Conservation (phyloP, 1,140 invertebrate species). For the Drosophila eugracilis region DNA sequence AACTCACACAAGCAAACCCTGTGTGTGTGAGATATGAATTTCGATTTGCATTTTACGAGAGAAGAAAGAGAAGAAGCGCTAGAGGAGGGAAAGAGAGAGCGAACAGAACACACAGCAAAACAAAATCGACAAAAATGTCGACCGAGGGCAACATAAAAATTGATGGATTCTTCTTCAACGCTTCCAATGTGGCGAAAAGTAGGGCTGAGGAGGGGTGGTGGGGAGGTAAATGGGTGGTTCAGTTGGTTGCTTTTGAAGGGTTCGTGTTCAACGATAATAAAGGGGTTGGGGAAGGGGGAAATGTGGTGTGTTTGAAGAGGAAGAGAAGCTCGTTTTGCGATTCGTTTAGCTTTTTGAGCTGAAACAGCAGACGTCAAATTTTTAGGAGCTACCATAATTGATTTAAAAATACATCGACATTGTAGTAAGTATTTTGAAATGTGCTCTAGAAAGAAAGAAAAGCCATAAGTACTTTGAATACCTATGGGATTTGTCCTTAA, state of each 20-base stretch:
- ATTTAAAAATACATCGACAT: neutral
- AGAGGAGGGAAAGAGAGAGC: neutral
- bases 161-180: conserved; percentile 84
- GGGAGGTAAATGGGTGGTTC: conserved; percentile 1
- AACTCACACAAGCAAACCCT: conserved; percentile 35
- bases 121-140: conserved; percentile 79
- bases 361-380: conserved; percentile 11
- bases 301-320: neutral
- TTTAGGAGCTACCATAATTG: conserved; percentile 21
- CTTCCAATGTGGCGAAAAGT: conserved; percentile 34
- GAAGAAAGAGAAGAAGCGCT: conserved; percentile 5
- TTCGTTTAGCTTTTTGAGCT: conserved; percentile 35
- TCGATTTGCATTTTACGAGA: conserved; percentile 83
- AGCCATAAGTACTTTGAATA: too few species aligned
- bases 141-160: conserved; percentile 80
- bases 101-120: conserved; percentile 42
- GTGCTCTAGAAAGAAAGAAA: too few species aligned
- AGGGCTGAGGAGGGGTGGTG: neutral
- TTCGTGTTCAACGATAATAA: too few species aligned
- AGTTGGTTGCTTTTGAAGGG: conserved; percentile 12
- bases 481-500: too few species aligned
- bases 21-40: conserved; percentile 66
- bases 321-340: conserved; percentile 37
- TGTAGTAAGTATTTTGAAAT: neutral
- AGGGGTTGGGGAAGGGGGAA: too few species aligned